Conservation (phyloP, 2,113 vertebrate genomes). For the Patagioenas fasciata region DNA sequence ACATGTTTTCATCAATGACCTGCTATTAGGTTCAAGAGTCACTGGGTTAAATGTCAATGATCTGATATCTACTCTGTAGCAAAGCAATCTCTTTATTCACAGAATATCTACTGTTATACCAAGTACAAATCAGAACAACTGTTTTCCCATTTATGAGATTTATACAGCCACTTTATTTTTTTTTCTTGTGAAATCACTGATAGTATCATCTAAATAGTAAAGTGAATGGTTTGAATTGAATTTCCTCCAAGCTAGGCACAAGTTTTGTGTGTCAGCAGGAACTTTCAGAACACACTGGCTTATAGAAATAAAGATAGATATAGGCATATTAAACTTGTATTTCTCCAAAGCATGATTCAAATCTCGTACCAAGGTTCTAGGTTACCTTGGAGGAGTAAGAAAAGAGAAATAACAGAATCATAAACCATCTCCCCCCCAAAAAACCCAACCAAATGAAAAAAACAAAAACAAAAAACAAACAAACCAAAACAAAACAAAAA, state of each 20-base stretch:
- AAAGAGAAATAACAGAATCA: background rate
- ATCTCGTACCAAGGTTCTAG: constrained; percentile 7
- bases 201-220: constrained; percentile 65
- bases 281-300: constrained; percentile 56
- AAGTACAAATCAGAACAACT: constrained; percentile 55
- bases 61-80: constrained; percentile 41
- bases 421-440: background rate
- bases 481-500: background rate
- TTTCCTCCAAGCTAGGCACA: constrained; percentile 50
- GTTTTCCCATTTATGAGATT: constrained; percentile 73
- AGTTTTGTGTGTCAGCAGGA: constrained; percentile 61
- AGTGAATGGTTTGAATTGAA: constrained; percentile 56
- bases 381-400: constrained; percentile 26
- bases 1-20: constrained; percentile 37
- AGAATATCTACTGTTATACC: constrained; percentile 43
- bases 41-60: constrained; percentile 64
- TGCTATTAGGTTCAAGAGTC: constrained; percentile 40
- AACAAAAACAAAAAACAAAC: background rate
- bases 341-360: constrained; percentile 44
- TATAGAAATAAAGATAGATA: constrained; percentile 66
- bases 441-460: background rate
- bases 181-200: constrained; percentile 64
- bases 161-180: constrained; percentile 69
- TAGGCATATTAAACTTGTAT: background rate
- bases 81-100: constrained; percentile 59